Evolutionary conservation across 1,140 invertebrate species (phyloP).

Genomic region (Hyles euphorbiae): DNA sequence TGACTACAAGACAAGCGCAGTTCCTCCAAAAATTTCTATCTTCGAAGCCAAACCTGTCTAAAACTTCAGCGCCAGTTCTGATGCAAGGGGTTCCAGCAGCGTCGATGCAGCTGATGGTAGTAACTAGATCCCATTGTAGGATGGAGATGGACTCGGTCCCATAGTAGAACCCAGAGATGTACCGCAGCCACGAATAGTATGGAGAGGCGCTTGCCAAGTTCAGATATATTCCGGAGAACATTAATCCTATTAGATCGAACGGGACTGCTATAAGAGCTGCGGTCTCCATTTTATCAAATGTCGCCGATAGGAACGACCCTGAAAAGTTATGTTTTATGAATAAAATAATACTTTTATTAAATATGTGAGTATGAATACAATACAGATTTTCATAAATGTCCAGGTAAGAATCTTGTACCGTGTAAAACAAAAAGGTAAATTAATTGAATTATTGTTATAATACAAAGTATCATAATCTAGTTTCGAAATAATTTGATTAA

Average conservation of each 20-base stretch:
- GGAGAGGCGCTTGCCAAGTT: conserved; percentile 72
- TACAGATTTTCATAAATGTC: too few species aligned
- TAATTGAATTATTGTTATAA: too few species aligned
- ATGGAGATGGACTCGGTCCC: conserved; percentile 79
- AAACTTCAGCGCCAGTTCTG: conserved; percentile 42
- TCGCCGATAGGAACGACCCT: conserved; percentile 78
- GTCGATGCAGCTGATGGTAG: conserved; percentile 64
- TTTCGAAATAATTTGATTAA: too few species aligned
- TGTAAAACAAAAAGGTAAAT: too few species aligned
- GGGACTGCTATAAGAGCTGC: conserved; percentile 77
- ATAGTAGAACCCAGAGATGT: conserved; percentile 80
- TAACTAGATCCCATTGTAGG: conserved; percentile 77
- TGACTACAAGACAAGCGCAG: conserved; percentile 38
- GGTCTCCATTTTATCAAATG: conserved; percentile 77
- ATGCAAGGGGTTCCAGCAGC: conserved; percentile 48
- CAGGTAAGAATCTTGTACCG: too few species aligned
- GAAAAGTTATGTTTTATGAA: background rate
- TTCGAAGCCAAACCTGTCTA: conserved; percentile 51
- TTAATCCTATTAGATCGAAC: conserved; percentile 76
- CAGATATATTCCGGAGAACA: conserved; percentile 77
- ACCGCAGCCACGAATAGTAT: conserved; percentile 67
- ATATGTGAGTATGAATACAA: too few species aligned
- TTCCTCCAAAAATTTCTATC: conserved; percentile 49
- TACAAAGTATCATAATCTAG: too few species aligned
- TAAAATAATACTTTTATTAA: too few species aligned